Evolutionary conservation across 2,888 invertebrate species (phyloP), one percentile per base, ranked within the genome.

Genomic region (Latheticus oryzae): DNA sequence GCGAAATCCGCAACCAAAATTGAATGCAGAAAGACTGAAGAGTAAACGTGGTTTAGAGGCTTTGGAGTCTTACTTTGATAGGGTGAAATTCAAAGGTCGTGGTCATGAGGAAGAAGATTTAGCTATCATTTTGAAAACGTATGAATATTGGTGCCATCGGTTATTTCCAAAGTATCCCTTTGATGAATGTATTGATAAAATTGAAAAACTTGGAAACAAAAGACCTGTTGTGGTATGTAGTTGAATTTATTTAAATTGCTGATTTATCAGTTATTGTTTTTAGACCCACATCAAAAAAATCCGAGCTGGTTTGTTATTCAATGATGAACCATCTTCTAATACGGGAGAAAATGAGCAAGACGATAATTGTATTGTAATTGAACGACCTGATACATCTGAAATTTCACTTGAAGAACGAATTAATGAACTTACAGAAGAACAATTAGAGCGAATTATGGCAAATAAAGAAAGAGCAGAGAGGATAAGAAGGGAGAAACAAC

Each of bases 61-160:
- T 0, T 82, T 97, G 24, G 88, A 90, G 54, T 84, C 87, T 2
- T 84, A 90, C 71, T 95, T 93, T 69, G 86, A 90, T 70, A 87
- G 90, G 68, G 87, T 95, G 7, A 89, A 90, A 74, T 92, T 91
- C 68, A 85, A 86, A 76, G 93, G 93, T 60, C 90, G 89, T 78
- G 91, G 92, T 0, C 81, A 89, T 73, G 97, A 97, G 78, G 87
- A 86, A 64, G 83, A 87, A 42, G 96, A 97, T 78, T 79, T 98
- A 24, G 85, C 91, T 67, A 77, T 85, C 58, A 81, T 97, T 0
- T 83, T 98, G 80, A 88, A 89, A 48, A 87, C 87, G 53, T 75
- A 97, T 48, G 93, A 97, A 70, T 94, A 97, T 73, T 98, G 97
- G 97, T 90, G 90, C 0, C 95, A 97, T 78, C 83, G 96, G 40